Percentiles rank a stretch among this genome's conserved stretches.
phyloP scores from a whole-genome alignment of 2,888 invertebrate genomes.

The Anorthoa munda region DNA sequence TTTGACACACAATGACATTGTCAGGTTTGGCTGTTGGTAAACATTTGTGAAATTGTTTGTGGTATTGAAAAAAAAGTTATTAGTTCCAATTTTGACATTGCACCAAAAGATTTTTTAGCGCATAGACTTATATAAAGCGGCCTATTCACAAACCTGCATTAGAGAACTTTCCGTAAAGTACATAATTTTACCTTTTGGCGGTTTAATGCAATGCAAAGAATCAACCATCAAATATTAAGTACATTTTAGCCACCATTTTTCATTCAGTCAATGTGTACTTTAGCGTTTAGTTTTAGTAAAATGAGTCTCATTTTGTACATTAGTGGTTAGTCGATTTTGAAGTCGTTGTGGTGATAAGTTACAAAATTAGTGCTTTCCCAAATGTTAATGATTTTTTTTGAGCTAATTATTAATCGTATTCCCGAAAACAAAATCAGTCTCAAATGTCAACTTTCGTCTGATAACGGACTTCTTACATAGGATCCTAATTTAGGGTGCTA shows the following conservation, averaged over 20 bases:
- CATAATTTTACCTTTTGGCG: background rate
- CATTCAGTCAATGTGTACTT: slow-evolving; percentile 29
- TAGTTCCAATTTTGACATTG: too few relatives aligned
- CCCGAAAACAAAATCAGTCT: background rate
- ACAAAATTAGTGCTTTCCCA: background rate
- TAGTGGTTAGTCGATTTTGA: slow-evolving; percentile 42
- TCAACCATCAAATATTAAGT: too few relatives aligned
- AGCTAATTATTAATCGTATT: background rate
- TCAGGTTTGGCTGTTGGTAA: too few relatives aligned
- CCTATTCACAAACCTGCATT: background rate
- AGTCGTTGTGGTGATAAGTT: slow-evolving; percentile 33
- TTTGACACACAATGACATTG: background rate
- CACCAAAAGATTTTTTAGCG: background rate
- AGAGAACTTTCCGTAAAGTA: background rate
- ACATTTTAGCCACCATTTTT: background rate
- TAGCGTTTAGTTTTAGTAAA: slow-evolving; percentile 29
- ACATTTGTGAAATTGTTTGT: too few relatives aligned
- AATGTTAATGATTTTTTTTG: background rate
- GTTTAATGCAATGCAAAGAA: too few relatives aligned
- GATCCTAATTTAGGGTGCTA: background rate
- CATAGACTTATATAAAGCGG: background rate
- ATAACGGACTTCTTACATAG: background rate
- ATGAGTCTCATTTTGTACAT: slow-evolving; percentile 16
- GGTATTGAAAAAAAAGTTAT: background rate
- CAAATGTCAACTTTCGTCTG: background rate